Conservation (phyloP, 2,113 vertebrate genomes). For the Tychaedon coryphoeus region DNA sequence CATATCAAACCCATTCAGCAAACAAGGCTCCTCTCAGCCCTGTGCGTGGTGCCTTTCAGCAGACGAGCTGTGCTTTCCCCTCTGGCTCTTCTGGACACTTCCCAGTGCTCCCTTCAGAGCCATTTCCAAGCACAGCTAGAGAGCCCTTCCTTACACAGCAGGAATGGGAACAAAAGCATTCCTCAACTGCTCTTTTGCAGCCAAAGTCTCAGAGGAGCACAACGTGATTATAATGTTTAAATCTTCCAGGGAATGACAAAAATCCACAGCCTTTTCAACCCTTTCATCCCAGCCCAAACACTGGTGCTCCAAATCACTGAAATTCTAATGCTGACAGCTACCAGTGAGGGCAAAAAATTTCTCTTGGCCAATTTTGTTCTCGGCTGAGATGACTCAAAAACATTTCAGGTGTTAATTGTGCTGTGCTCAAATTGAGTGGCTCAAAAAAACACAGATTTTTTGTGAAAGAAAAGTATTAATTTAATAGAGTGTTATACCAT, state of each 20-base stretch:
- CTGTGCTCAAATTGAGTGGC: neutral
- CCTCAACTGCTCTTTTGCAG: neutral
- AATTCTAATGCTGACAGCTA: neutral
- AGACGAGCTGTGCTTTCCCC: neutral
- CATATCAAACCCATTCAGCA: neutral
- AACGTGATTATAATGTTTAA: neutral
- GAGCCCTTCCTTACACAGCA: neutral
- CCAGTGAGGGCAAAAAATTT: neutral
- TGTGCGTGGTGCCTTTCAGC: neutral
- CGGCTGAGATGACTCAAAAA: neutral
- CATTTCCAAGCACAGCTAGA: neutral
- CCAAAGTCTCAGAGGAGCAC: neutral
- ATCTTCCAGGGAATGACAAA: neutral
- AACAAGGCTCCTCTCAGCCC: neutral
- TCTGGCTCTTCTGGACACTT: neutral
- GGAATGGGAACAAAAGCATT: neutral
- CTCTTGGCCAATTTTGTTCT: neutral
- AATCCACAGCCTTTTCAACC: neutral
- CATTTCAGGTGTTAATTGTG: neutral
- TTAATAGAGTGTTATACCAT: accelerated
- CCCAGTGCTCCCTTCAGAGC: neutral
- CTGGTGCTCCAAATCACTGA: neutral
- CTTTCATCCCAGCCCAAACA: neutral
- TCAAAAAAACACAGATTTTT: neutral
- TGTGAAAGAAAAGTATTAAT: neutral